phyloP scores from a whole-genome alignment of 1,140 invertebrate species.

The Aricia agestis region DNA sequence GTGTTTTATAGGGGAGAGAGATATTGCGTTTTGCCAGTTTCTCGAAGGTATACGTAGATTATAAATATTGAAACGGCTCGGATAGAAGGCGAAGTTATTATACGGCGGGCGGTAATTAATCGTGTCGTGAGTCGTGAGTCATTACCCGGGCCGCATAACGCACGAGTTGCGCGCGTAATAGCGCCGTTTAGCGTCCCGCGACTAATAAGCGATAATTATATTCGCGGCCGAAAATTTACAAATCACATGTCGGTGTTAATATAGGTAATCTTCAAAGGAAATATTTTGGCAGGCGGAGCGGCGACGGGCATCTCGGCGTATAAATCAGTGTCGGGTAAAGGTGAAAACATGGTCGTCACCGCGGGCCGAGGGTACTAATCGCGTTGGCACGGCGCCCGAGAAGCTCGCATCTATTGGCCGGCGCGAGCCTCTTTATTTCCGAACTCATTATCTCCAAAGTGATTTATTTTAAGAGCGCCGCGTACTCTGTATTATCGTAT shows the following conservation, averaged over 20 bases:
- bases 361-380: conserved; percentile 50
- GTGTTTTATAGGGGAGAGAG: conserved; percentile 73
- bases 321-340: conserved; percentile 30
- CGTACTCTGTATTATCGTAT: conserved; percentile 25
- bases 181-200: conserved; percentile 31
- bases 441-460: conserved; percentile 70
- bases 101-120: conserved; percentile 1
- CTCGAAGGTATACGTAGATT: conserved; percentile 52
- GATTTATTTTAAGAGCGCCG: conserved; percentile 65
- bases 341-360: conserved; percentile 46
- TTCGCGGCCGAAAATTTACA: conserved; percentile 47
- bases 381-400: conserved; percentile 55
- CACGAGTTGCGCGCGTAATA: conserved; percentile 9
- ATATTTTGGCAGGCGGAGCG: conserved; percentile 19
- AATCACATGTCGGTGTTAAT: conserved; percentile 41
- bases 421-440: conserved; percentile 68
- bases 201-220: conserved; percentile 57
- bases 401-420: conserved; percentile 55
- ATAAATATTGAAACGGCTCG: conserved; percentile 42
- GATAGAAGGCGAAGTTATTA: conserved; percentile 16
- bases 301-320: conserved; percentile 15
- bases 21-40: conserved; percentile 73
- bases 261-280: conserved; percentile 34
- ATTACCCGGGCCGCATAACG: neutral
- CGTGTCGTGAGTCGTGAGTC: conserved; percentile 8